phyloP scores from a whole-genome alignment of 2,113 vertebrate species.

The Desmodus rotundus region DNA sequence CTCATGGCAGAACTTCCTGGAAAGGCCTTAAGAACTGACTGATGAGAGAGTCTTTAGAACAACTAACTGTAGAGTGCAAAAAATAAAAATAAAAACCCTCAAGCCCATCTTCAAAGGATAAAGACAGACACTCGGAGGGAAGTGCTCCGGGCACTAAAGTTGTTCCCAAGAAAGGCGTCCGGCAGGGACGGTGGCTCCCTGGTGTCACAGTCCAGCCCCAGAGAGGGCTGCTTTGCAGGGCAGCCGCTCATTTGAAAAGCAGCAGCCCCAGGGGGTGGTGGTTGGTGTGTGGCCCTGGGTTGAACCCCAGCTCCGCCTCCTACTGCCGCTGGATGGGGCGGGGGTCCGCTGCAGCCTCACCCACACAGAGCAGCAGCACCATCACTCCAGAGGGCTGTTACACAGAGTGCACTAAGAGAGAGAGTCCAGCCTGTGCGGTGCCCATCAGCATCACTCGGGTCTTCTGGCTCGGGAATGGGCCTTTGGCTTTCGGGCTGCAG shows the following conservation, averaged over 20 bases:
- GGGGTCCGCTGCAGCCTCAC: not conserved
- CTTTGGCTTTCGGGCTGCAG: too few species aligned
- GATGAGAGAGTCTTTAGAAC: not conserved
- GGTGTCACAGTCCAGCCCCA: not conserved
- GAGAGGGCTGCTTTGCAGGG: not conserved
- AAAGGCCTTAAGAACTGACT: not conserved
- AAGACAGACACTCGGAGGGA: not conserved
- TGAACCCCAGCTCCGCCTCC: not conserved
- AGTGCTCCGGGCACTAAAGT: too few species aligned
- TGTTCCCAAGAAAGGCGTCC: not conserved
- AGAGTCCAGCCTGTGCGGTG: accelerated
- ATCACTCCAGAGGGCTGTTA: not conserved
- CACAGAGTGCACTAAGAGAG: accelerated
- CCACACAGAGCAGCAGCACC: accelerated
- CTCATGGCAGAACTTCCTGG: not conserved
- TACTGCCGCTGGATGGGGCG: too few species aligned
- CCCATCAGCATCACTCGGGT: accelerated
- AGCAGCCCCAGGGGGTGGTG: accelerated
- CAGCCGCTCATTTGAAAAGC: not conserved
- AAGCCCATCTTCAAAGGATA: not conserved
- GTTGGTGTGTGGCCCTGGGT: not conserved
- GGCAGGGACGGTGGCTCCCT: too few species aligned
- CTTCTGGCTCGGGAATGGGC: not conserved
- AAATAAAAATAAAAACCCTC: not conserved
- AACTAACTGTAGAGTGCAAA: not conserved